Percentiles rank a stretch among this genome's conserved stretches.
These are phyloP conservation scores for Cephalopholis sonnerati DNA, from an alignment of 2,113 vertebrate species.

Conservation along the genomic window DNA sequence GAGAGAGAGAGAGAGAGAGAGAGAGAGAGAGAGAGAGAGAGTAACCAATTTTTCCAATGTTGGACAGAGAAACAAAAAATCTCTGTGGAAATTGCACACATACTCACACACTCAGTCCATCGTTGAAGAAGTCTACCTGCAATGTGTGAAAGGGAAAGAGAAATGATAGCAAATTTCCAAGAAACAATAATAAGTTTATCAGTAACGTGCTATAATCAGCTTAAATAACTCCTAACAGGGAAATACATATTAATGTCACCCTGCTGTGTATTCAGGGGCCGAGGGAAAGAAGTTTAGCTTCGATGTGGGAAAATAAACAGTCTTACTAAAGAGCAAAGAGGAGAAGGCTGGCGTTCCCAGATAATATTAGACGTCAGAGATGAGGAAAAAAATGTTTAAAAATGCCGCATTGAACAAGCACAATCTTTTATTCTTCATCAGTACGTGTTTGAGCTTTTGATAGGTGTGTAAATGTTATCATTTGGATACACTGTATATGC, in stretches of 20 bases:
- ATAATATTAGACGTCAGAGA: conserved; percentile 81
- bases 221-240: neutral
- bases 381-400: conserved; percentile 75
- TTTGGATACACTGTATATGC: conserved; percentile 67
- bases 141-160: neutral
- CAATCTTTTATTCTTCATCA: conserved; percentile 79
- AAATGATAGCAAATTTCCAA: neutral
- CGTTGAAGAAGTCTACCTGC: neutral
- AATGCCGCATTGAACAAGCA: conserved; percentile 81
- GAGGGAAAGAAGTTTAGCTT: conserved; percentile 15
- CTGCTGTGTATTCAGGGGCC: conserved; percentile 10
- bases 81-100: neutral
- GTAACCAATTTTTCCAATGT: neutral
- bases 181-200: neutral
- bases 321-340: conserved; percentile 23
- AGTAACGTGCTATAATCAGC: neutral
- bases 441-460: conserved; percentile 87
- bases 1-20: no score
- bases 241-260: neutral
- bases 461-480: conserved; percentile 88
- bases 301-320: conserved; percentile 66
- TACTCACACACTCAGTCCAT: neutral
- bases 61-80: neutral
- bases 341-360: conserved; percentile 53
- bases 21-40: no score